Percentiles rank a stretch among this genome's conserved stretches.
These are phyloP conservation scores for Vannuccia rotundouncinata DNA, from an alignment of 2,888 invertebrate genomes.

Conservation along the genomic window DNA sequence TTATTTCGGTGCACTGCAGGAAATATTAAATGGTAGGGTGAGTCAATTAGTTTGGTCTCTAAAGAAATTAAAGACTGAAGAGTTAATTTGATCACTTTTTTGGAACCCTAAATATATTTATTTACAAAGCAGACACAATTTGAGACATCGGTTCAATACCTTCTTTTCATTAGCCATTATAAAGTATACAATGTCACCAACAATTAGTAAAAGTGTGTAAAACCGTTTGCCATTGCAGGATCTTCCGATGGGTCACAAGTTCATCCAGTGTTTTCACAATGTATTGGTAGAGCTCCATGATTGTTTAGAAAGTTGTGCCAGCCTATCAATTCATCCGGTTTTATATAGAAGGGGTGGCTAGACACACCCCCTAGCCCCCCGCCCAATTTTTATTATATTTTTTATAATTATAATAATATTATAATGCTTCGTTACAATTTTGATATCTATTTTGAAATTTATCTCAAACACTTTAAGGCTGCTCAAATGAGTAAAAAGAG, in stretches of 20 bases:
- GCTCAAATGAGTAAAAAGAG: no score
- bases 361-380: no score
- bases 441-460: no score
- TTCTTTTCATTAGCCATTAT: conserved; percentile 22
- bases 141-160: conserved; percentile 15
- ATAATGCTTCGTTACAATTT: no score
- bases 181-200: not conserved
- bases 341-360: no score
- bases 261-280: conserved; percentile 1
- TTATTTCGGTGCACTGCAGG: conserved; percentile 10
- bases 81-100: conserved; percentile 4
- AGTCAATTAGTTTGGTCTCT: conserved; percentile 4
- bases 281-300: conserved; percentile 15
- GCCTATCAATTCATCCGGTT: conserved; percentile 2
- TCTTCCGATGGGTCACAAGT: conserved; percentile 10
- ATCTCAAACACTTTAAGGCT: no score
- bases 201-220: not conserved
- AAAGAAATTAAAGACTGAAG: not conserved
- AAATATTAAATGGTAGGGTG: no score
- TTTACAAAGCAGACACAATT: not conserved
- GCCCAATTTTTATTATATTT: no score
- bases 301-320: conserved; percentile 3
- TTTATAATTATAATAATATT: no score
- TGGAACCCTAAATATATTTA: conserved; percentile 2
- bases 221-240: conserved; percentile 11